Evolutionary conservation across 37 sponge, comb jelly and placozoan species (phyloP).

Genomic region (Crambe crambe): DNA sequence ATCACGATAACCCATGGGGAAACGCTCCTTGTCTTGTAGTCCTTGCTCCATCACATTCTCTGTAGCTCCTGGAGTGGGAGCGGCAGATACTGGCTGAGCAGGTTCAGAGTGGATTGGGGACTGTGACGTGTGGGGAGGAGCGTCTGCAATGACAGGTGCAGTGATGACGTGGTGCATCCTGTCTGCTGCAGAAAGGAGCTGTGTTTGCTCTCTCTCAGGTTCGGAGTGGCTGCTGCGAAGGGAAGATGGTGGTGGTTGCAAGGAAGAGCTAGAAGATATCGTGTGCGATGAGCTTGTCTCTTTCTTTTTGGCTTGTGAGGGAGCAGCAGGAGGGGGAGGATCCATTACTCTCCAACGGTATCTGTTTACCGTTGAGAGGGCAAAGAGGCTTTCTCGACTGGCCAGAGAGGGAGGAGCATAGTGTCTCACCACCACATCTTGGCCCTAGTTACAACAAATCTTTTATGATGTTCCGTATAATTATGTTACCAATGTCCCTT

Average conservation of each 20-base stretch:
- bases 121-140: not conserved
- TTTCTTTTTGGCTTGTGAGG: not conserved
- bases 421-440: conserved; percentile 59
- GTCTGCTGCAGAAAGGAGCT: not conserved
- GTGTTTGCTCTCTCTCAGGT: not conserved
- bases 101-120: not conserved
- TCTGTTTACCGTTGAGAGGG: conserved; percentile 46
- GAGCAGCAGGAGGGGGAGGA: not conserved
- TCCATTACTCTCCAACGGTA: conserved; percentile 51
- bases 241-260: not conserved
- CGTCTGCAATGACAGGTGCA: conserved; percentile 10
- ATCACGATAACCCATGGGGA: conserved; percentile 61
- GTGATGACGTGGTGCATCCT: conserved; percentile 33
- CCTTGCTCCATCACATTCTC: not conserved
- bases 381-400: conserved; percentile 52
- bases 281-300: not conserved
- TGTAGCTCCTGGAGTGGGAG: not conserved
- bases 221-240: not conserved
- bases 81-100: not conserved
- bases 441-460: conserved; percentile 40
- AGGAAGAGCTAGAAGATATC: conserved; percentile 1
- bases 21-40: conserved; percentile 17
- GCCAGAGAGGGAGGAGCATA: conserved; percentile 67
- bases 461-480: not conserved
- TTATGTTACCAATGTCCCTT: not conserved